phyloP scores from a whole-genome alignment of 2,888 invertebrate genomes.

The Eupithecia tripunctaria region DNA sequence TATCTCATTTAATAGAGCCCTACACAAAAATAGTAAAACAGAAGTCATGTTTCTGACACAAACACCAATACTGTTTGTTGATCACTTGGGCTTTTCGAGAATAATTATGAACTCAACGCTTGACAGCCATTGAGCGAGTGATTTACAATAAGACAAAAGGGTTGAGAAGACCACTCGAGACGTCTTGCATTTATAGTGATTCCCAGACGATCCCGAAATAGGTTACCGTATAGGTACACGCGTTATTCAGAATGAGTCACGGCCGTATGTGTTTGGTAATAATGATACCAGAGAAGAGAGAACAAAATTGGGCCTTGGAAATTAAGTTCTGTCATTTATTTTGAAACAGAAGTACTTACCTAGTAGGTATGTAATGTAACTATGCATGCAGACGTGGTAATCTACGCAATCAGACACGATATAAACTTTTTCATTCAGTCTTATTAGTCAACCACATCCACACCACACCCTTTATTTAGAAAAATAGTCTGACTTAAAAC shows the following conservation, averaged over 20 bases:
- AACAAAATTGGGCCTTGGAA: constrained; percentile 29
- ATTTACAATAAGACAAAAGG: constrained; percentile 61
- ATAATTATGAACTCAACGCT: constrained; percentile 23
- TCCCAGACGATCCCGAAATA: constrained; percentile 78
- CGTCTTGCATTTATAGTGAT: constrained; percentile 66
- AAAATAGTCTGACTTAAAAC: too few relatives aligned
- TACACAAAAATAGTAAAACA: too few relatives aligned
- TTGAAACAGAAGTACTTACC: neutral
- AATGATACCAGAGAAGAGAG: constrained; percentile 38
- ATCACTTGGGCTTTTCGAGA: constrained; percentile 16
- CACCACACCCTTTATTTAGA: too few relatives aligned
- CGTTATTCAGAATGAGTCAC: constrained; percentile 66
- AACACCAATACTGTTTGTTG: constrained; percentile 16
- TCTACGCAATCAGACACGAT: neutral
- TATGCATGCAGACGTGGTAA: neutral
- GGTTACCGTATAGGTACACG: constrained; percentile 48
- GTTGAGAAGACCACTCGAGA: constrained; percentile 53
- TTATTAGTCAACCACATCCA: too few relatives aligned
- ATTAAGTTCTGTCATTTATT: neutral
- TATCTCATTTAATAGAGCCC: too few relatives aligned
- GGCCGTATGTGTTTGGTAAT: constrained; percentile 45
- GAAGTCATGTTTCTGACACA: neutral
- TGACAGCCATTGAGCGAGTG: constrained; percentile 48
- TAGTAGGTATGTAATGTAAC: neutral
- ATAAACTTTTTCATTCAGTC: neutral